Percentiles rank a stretch among this genome's conserved stretches.
Conservation (phyloP, 30 jellyfish, hydroid and myxozoan species). For the Aurelia coerulea region DNA sequence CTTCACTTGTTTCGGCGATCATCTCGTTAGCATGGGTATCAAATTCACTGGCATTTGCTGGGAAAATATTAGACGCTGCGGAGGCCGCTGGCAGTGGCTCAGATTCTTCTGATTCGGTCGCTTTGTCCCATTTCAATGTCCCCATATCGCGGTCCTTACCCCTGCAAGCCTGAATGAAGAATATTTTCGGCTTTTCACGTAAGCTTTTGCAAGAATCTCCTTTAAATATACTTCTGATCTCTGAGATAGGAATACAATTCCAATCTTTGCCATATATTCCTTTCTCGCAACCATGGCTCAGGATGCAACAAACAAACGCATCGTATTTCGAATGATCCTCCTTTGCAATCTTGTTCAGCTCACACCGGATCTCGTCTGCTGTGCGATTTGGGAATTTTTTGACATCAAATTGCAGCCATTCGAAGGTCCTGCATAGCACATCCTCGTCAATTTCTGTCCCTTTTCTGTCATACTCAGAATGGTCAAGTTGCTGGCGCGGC, state of each 20-base stretch:
- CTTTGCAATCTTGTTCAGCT: conserved; percentile 16
- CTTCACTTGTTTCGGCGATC: too few species aligned
- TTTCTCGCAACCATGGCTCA: conserved; percentile 64
- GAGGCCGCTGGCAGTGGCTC: too few species aligned
- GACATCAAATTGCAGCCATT: conserved; percentile 46
- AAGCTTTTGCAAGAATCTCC: conserved; percentile 26
- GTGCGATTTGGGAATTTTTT: not conserved
- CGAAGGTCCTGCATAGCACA: conserved; percentile 14
- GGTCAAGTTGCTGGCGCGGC: not conserved
- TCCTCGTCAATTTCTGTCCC: conserved; percentile 29
- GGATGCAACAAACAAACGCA: conserved; percentile 65
- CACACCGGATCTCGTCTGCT: conserved; percentile 7
- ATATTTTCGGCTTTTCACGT: conserved; percentile 69
- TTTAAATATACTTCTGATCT: conserved; percentile 22
- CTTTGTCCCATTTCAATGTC: too few species aligned
- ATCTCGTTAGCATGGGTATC: too few species aligned
- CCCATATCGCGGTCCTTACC: conserved; percentile 31
- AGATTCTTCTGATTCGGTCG: too few species aligned
- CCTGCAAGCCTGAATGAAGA: conserved; percentile 74
- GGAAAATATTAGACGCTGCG: too few species aligned
- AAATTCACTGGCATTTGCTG: too few species aligned
- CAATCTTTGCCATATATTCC: conserved; percentile 65
- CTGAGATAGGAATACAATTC: not conserved
- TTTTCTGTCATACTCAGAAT: not conserved
- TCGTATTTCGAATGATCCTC: conserved; percentile 55